Evolutionary conservation across 2,888 invertebrate genomes (phyloP), one percentile per base, ranked within the genome.

Genomic region (Hirtodrosophila cameraria): DNA sequence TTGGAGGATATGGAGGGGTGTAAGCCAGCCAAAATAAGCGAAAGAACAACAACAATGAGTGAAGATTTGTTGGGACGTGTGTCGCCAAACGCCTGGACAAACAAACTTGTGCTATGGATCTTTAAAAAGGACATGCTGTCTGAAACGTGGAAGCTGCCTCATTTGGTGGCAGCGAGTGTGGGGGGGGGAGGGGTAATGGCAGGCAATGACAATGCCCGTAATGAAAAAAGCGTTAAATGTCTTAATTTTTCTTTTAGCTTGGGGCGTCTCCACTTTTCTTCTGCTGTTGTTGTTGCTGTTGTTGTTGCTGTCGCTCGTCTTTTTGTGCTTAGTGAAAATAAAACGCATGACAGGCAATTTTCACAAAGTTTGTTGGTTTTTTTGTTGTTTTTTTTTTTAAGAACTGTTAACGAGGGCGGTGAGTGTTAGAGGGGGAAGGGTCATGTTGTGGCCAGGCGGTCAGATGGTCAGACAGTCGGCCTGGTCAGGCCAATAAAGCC

Each of bases 161-260:
- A 49, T 42, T 28, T 35, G 28, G 42, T 35, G 55, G 13, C 30
- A 41, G 36, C 7, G 9, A 15, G 7, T 3, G 7, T 12, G 2
- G 0, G 13, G 15, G 0, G 7, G 3, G 35, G n/a, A 3, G 12
- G 7, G 13, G 39, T 20, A 31, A 23, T 16, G 27, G 20, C 13
- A 1, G 20, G 31, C 48, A 53, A 42, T 53, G 75, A 70, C 70
- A 70, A 75, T 74, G 45, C 48, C 48, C 33, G 67, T 79, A 71
- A 79, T 86, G 80, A 83, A 86, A 80, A 75, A 80, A 72, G 76
- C 80, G 84, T 86, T 80, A 83, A 80, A 72, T 86, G 81, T 80
- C 84, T 83, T 75, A 80, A 86, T 86, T 83, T 79, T 83, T 66
- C 72, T 70, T 63, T 41, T 54, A 49, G 60, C 59, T 46, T 15